Evolutionary conservation across 2,888 invertebrate species (phyloP).

Genomic region (Stenodera caucasica): DNA sequence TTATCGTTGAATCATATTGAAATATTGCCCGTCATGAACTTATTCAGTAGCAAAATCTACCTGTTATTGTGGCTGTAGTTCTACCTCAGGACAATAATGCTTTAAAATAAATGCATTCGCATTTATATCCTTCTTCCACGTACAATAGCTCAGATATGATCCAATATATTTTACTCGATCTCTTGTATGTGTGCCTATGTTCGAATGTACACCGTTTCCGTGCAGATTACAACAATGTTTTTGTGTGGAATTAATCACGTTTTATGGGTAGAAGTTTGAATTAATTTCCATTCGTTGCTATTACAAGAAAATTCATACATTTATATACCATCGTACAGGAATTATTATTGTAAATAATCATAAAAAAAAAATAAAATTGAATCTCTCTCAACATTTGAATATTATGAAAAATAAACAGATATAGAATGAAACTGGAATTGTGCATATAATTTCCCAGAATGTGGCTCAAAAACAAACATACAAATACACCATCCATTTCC

Average conservation of each 20-base stretch:
- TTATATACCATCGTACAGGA: neutral
- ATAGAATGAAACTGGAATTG: slow-evolving; percentile 28
- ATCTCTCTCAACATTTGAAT: neutral
- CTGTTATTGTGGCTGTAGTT: slow-evolving; percentile 7
- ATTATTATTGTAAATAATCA: neutral
- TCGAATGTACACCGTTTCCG: neutral
- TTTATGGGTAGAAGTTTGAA: neutral
- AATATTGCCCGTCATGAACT: slow-evolving; percentile 34
- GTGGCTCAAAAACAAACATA: slow-evolving; percentile 44
- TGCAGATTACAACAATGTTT: slow-evolving; percentile 7
- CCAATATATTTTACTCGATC: slow-evolving; percentile 15
- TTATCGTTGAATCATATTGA: slow-evolving; percentile 17
- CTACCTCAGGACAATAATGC: slow-evolving; percentile 13
- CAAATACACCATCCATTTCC: slow-evolving; percentile 45
- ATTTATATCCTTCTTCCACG: slow-evolving; percentile 15
- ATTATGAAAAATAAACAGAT: slow-evolving; percentile 11
- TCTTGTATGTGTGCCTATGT: neutral
- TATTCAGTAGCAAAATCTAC: slow-evolving; percentile 27
- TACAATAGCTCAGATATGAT: slow-evolving; percentile 25
- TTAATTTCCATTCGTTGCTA: neutral
- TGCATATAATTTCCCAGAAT: slow-evolving; percentile 45
- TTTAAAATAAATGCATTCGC: slow-evolving; percentile 18
- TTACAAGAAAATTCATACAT: neutral
- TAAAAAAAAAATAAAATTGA: neutral
- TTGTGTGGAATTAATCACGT: slow-evolving; percentile 2